Conservation (phyloP, 2,888 invertebrate genomes). For the Meganola albula region DNA sequence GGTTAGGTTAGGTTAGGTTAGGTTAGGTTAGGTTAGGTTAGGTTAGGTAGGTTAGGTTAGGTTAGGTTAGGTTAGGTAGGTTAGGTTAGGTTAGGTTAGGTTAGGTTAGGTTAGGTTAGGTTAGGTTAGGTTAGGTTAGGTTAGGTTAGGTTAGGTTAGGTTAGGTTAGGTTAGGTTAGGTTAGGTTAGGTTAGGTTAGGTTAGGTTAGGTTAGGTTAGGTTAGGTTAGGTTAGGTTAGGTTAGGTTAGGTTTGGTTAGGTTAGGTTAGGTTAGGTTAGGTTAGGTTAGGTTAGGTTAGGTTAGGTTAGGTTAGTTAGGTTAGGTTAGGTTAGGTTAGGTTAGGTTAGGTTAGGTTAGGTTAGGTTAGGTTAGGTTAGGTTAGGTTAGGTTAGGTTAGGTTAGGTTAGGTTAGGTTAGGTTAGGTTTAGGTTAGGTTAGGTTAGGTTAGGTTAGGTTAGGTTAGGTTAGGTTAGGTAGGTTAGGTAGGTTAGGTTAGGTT, state of each 20-base stretch:
- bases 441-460: conserved; percentile 8
- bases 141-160: conserved; percentile 18
- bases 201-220: conserved; percentile 22
- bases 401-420: conserved; percentile 13
- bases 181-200: conserved; percentile 22
- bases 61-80: conserved; percentile 12
- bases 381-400: conserved; percentile 19
- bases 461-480: conserved; percentile 7
- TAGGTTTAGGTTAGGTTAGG: conserved; percentile 1
- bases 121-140: conserved; percentile 9
- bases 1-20: conserved; percentile 27
- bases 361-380: conserved; percentile 19
- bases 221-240: conserved; percentile 12
- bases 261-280: conserved; percentile 17
- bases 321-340: conserved; percentile 22
- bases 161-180: conserved; percentile 21
- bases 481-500: conserved; percentile 8
- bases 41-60: conserved; percentile 14
- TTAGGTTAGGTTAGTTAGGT: conserved; percentile 24
- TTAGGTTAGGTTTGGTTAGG: conserved; percentile 15
- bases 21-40: conserved; percentile 24
- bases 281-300: conserved; percentile 20
- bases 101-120: conserved; percentile 8
- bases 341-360: conserved; percentile 24
- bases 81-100: conserved; percentile 9